Evolutionary conservation across 2,888 invertebrate genomes (phyloP).

Genomic region (Exephanes ischioxanthus): DNA sequence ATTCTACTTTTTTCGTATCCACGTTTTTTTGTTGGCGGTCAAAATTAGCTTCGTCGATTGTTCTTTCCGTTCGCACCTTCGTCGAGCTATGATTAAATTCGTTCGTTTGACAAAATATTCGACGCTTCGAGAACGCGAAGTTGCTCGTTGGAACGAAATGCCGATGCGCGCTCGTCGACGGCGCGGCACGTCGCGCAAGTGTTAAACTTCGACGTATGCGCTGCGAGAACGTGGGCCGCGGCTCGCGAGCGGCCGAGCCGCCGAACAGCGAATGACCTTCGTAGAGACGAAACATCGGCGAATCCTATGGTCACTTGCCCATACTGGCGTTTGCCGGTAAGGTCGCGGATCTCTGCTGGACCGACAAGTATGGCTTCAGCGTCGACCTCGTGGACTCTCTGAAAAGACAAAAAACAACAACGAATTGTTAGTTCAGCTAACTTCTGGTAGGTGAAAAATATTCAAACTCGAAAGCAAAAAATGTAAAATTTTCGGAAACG

Average conservation of each 20-base stretch:
- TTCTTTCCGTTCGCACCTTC: not conserved
- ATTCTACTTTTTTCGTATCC: constrained; percentile 20
- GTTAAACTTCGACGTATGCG: constrained; percentile 47
- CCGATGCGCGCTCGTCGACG: constrained; percentile 16
- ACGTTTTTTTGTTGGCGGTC: constrained; percentile 11
- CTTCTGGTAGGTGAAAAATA: not conserved
- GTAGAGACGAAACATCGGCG: constrained; percentile 47
- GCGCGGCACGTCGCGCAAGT: constrained; percentile 19
- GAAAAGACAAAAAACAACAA: constrained; percentile 76
- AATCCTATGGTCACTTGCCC: constrained; percentile 84
- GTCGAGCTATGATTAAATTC: not conserved
- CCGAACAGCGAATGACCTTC: constrained; percentile 15
- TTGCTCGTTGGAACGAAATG: not conserved
- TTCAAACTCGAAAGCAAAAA: constrained; percentile 18
- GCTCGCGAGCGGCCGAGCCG: constrained; percentile 20
- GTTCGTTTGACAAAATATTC: not conserved
- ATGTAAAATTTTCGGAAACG: not conserved
- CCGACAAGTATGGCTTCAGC: constrained; percentile 90
- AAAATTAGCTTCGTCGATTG: constrained; percentile 10
- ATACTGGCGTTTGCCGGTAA: constrained; percentile 93
- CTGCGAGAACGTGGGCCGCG: constrained; percentile 35
- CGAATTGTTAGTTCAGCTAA: not conserved
- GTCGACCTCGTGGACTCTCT: constrained; percentile 93
- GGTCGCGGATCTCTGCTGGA: constrained; percentile 94
- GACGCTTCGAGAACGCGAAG: not conserved